These are phyloP conservation scores for Xestobium rufovillosum DNA, from an alignment of 2,888 invertebrate species.

Conservation along the genomic window DNA sequence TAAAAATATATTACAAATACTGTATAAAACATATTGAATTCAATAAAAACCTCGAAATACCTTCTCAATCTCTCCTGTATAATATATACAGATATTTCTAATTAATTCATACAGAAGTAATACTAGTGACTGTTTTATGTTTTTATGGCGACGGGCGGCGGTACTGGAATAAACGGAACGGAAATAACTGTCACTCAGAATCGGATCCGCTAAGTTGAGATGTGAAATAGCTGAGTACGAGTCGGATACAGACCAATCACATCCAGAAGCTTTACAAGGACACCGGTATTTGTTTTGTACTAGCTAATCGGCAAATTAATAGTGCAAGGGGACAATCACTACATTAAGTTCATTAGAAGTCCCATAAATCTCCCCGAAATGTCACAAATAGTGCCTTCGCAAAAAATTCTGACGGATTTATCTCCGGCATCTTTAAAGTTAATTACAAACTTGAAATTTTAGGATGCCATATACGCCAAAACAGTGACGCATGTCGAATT, in stretches of 20 bases:
- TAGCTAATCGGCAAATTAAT: constrained; percentile 22
- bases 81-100: constrained; percentile 39
- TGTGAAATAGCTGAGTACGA: constrained; percentile 31
- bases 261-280: constrained; percentile 35
- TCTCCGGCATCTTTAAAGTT: no score
- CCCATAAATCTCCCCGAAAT: no score
- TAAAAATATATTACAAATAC: constrained; percentile 41
- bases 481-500: no score
- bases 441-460: no score
- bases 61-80: constrained; percentile 38
- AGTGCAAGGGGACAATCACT: no score
- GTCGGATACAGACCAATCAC: constrained; percentile 30
- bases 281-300: constrained; percentile 25
- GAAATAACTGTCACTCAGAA: constrained; percentile 37
- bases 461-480: no score
- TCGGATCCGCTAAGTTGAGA: constrained; percentile 32
- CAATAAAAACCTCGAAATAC: constrained; percentile 39
- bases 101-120: constrained; percentile 37
- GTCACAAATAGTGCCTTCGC: no score
- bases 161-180: constrained; percentile 26
- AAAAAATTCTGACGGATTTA: no score
- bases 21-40: constrained; percentile 41
- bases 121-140: background rate
- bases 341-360: no score
- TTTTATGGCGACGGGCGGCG: constrained; percentile 18